Evolutionary conservation across 2,888 invertebrate species (phyloP).

Genomic region (Leptogaster cylindrica): DNA sequence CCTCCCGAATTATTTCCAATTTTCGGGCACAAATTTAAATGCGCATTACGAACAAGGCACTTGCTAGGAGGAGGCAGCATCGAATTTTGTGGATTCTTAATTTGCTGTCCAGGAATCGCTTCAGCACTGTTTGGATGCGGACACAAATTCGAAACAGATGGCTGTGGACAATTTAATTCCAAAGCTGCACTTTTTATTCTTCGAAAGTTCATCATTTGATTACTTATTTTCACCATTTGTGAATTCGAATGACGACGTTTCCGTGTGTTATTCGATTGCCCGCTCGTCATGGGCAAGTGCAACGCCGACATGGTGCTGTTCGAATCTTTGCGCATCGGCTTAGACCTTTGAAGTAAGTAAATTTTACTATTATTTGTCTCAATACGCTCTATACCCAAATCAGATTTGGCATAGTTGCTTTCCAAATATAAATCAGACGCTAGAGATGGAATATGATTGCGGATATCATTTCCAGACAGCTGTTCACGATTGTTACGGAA

Average conservation of each 20-base stretch:
- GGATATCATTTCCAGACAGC: slow-evolving; percentile 39
- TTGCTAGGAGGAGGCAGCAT: slow-evolving; percentile 74
- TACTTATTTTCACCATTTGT: slow-evolving; percentile 58
- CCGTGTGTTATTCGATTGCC: slow-evolving; percentile 48
- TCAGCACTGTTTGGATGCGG: slow-evolving; percentile 83
- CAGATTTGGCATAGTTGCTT: slow-evolving; percentile 61
- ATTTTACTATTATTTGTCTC: slow-evolving; percentile 47
- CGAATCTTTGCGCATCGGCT: slow-evolving; percentile 67
- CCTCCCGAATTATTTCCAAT: slow-evolving; percentile 49
- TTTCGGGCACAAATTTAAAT: slow-evolving; percentile 72
- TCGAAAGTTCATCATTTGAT: slow-evolving; percentile 64
- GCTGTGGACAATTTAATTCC: slow-evolving; percentile 74
- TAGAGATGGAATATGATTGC: slow-evolving; percentile 46
- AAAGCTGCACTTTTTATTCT: slow-evolving; percentile 75
- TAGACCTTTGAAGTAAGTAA: slow-evolving; percentile 51
- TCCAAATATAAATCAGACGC: slow-evolving; percentile 59
- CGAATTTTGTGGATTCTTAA: slow-evolving; percentile 71
- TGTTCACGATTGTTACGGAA: slow-evolving; percentile 35
- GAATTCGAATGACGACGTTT: slow-evolving; percentile 62
- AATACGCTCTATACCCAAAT: slow-evolving; percentile 60
- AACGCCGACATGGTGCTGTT: slow-evolving; percentile 70
- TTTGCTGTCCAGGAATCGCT: slow-evolving; percentile 70
- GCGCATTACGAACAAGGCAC: slow-evolving; percentile 72
- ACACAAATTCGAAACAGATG: slow-evolving; percentile 74
- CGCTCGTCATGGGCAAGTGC: slow-evolving; percentile 63